Evolutionary conservation across 2,113 vertebrate genomes (phyloP), one percentile per base, ranked within the genome.

Genomic region (Sander lucioperca): DNA sequence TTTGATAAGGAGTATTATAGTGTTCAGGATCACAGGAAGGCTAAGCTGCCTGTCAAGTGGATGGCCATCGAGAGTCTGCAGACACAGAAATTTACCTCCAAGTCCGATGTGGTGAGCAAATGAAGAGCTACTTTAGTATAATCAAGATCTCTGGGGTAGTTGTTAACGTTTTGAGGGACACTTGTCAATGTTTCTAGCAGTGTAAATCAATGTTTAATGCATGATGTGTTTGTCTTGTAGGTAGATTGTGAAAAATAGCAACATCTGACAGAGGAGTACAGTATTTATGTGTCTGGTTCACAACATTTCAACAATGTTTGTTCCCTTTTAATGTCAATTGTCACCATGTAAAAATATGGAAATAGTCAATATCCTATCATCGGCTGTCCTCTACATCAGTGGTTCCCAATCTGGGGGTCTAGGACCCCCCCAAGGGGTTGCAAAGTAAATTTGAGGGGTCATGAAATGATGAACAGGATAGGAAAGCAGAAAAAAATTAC

Each of bases 1-100:
- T 96, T 99, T 5, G 97, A 97, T 90, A 99, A 98, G 86, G 98
- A 98, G 48, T 99, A 99, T 93, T 99, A 99, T 89, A 99, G 98
- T 45, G 79, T 99, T 51, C 95, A 77, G 54, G 96, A 93, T 76
- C 97, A 97, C 82, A 95, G 91, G 74, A 97, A 96, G 0, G 96
- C 97, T 51, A 97, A 97, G 91, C 93, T 99, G 11, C 98, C 98
- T 0, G 97, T 99, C 77, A 99, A 99, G 74, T 99, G 98, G 98
- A 99, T 99, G 98, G 97, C 98, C 0, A 95, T 98, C 7, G 98
- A 99, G 92, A 99, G 98, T 89, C 95, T 99, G 61, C 97, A 97
- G 94, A 98, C 96, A 11, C 98, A 99, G 90, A 98, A 97, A 80
- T 99, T 99, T 87, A 99, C 97, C 70, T 97, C 97, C 36, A 99